Evolutionary conservation across 2,113 vertebrate genomes (phyloP).

Genomic region (Triplophysa dalaica): DNA sequence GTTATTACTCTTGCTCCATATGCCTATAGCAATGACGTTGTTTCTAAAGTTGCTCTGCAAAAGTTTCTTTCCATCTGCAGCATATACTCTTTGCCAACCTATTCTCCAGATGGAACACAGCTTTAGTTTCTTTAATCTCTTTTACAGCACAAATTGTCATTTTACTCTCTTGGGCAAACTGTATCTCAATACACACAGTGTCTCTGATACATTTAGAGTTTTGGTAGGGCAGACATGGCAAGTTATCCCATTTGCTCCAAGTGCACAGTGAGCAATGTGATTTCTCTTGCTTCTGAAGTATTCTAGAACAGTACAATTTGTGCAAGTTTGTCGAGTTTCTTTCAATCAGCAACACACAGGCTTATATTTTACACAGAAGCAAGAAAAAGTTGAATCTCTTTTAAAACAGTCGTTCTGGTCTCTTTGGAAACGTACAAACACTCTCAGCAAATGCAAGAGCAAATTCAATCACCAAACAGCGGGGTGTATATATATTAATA

Average conservation of each 20-base stretch:
- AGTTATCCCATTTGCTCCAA: not conserved
- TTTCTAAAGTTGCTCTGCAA: too few species aligned
- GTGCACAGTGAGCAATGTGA: not conserved
- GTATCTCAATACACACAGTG: too few species aligned
- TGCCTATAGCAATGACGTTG: too few species aligned
- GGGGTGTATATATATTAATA: not conserved
- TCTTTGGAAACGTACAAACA: not conserved
- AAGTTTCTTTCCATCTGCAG: too few species aligned
- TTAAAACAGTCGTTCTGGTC: not conserved
- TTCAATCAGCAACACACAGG: not conserved
- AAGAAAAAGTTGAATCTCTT: not conserved
- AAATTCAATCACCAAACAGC: not conserved
- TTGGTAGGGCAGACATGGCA: not conserved
- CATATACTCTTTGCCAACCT: not conserved
- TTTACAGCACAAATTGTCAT: not conserved
- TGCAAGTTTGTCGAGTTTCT: not conserved
- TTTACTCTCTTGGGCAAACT: not conserved
- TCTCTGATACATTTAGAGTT: too few species aligned
- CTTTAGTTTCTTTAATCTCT: not conserved
- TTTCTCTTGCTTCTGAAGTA: not conserved
- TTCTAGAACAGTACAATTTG: not conserved
- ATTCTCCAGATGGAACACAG: not conserved
- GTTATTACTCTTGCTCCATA: too few species aligned
- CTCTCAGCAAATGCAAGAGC: not conserved
- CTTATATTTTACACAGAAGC: not conserved